phyloP scores from a whole-genome alignment of 2,888 invertebrate species.

The Herminia tarsipennalis region DNA sequence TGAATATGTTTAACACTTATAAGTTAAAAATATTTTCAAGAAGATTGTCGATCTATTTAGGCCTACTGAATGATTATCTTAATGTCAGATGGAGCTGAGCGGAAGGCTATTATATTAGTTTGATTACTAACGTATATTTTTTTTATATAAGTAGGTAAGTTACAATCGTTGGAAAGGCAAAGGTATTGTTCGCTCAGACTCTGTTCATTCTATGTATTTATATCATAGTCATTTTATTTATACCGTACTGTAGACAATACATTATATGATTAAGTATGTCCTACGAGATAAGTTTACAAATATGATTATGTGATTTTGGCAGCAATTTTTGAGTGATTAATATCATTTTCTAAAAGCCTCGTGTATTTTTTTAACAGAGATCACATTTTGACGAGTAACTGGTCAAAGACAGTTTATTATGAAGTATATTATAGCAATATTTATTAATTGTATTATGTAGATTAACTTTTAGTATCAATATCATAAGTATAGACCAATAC shows the following conservation, averaged over 20 bases:
- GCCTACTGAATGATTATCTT: no score
- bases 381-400: conserved; percentile 21
- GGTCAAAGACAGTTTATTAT: conserved; percentile 14
- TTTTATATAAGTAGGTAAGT: no score
- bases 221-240: not conserved
- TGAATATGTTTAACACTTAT: no score
- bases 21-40: no score
- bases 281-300: conserved; percentile 11
- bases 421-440: conserved; percentile 6
- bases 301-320: conserved; percentile 41
- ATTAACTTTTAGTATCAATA: conserved; percentile 1
- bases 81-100: no score
- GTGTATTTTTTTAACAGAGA: conserved; percentile 32
- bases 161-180: not conserved
- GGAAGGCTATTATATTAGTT: no score
- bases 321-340: conserved; percentile 26
- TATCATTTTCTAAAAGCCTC: conserved; percentile 20
- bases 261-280: not conserved
- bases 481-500: conserved; percentile 5
- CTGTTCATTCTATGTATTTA: not conserved
- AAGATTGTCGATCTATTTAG: no score
- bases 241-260: not conserved
- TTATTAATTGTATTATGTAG: conserved; percentile 4
- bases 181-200: not conserved
- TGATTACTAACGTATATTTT: no score